phyloP scores from a whole-genome alignment of 2,888 invertebrate species.

The Saturnia pavonia region DNA sequence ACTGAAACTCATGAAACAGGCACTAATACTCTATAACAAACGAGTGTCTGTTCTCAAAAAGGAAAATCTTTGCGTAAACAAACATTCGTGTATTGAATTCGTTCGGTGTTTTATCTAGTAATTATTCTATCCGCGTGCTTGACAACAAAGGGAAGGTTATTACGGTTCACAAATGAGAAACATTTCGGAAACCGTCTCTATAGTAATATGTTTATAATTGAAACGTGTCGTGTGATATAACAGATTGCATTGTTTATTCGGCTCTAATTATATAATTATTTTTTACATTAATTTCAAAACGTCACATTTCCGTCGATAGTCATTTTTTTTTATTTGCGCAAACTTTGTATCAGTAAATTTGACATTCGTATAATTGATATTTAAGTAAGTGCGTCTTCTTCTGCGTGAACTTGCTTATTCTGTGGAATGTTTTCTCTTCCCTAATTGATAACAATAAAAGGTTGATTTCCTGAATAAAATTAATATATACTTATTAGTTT shows the following conservation, averaged over 20 bases:
- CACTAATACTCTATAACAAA: background rate
- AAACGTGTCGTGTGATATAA: constrained; percentile 5
- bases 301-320: too few relatives aligned
- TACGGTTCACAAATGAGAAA: constrained; percentile 15
- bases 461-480: too few relatives aligned
- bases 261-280: background rate
- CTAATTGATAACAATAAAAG: too few relatives aligned
- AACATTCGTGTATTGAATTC: constrained; percentile 16
- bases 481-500: too few relatives aligned
- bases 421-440: too few relatives aligned
- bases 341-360: too few relatives aligned
- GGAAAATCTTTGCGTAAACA: constrained; percentile 15
- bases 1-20: background rate
- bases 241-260: background rate
- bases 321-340: too few relatives aligned
- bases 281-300: too few relatives aligned
- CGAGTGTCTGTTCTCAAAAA: background rate
- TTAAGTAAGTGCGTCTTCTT: too few relatives aligned
- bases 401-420: too few relatives aligned
- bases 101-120: constrained; percentile 14
- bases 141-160: constrained; percentile 16
- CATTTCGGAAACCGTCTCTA: constrained; percentile 7
- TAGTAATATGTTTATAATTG: constrained; percentile 16
- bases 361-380: too few relatives aligned
- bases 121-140: constrained; percentile 13